phyloP scores from a whole-genome alignment of 2,888 invertebrate species.

The Pinctada fucata region DNA sequence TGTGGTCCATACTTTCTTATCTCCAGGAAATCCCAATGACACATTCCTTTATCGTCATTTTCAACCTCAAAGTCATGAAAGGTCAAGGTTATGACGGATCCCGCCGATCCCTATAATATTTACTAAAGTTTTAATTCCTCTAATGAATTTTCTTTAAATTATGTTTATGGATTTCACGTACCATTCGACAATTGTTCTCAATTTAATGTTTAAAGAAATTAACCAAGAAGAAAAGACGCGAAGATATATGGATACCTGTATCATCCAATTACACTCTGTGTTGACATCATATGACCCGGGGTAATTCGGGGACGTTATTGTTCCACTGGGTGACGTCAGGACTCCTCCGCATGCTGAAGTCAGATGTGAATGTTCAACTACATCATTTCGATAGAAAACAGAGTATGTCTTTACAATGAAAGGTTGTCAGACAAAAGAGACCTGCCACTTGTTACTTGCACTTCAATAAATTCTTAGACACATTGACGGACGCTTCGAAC shows the following conservation, averaged over 20 bases:
- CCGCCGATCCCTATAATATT: constrained; percentile 23
- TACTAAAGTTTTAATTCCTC: not conserved
- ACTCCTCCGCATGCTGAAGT: constrained; percentile 32
- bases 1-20: constrained; percentile 46
- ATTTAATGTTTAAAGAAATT: too few relatives aligned
- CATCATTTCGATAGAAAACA: too few relatives aligned
- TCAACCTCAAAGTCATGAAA: constrained; percentile 28
- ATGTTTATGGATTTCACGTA: too few relatives aligned
- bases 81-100: constrained; percentile 21
- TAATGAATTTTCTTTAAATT: too few relatives aligned
- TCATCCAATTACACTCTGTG: constrained; percentile 29
- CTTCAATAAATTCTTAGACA: too few relatives aligned
- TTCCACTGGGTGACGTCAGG: constrained; percentile 13
- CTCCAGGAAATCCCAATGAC: constrained; percentile 51
- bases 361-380: too few relatives aligned
- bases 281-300: constrained; percentile 24
- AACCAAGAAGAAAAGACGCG: not conserved
- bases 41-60: constrained; percentile 6
- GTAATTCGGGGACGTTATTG: constrained; percentile 25
- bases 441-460: too few relatives aligned
- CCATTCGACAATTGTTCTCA: too few relatives aligned
- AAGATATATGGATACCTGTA: constrained; percentile 18
- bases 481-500: too few relatives aligned
- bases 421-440: too few relatives aligned
- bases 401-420: too few relatives aligned